These are phyloP conservation scores for Novumbra hubbsi DNA, from an alignment of 2,797 vertebrate genomes.

Conservation along the genomic window DNA sequence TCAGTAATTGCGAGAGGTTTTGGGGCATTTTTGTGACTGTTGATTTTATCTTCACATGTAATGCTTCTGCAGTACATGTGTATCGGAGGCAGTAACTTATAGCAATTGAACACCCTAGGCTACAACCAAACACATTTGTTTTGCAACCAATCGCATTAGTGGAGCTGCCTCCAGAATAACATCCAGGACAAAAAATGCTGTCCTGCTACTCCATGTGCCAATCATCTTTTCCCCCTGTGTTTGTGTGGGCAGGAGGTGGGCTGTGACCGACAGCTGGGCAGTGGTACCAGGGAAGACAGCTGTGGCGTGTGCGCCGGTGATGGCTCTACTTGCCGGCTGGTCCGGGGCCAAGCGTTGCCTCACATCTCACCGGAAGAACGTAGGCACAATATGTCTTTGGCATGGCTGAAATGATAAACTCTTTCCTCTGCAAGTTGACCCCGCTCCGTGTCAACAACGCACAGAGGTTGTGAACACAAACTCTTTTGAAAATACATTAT, in stretches of 20 bases:
- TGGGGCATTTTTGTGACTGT: no score
- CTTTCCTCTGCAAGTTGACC: neutral
- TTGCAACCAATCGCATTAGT: no score
- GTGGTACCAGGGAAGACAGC: slow-evolving; percentile 86
- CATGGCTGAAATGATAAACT: neutral
- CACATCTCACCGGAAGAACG: slow-evolving; percentile 85
- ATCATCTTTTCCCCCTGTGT: slow-evolving; percentile 24
- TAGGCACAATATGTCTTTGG: slow-evolving; percentile 58
- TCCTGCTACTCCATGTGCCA: neutral
- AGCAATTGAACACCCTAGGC: no score
- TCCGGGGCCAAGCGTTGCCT: slow-evolving; percentile 84
- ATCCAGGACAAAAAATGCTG: no score
- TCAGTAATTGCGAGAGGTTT: no score
- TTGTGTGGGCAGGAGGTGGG: slow-evolving; percentile 85
- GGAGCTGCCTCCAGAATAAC: no score
- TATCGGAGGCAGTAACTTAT: no score
- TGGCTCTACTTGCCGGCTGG: slow-evolving; percentile 85
- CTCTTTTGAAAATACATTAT: neutral
- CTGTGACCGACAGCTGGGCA: slow-evolving; percentile 88
- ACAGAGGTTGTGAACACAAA: slow-evolving; percentile 2
- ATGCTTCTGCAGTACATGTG: no score
- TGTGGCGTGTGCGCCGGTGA: slow-evolving; percentile 89
- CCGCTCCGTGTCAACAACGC: neutral
- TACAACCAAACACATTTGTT: no score
- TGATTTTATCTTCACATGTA: no score